Evolutionary conservation across 2,888 invertebrate species (phyloP), one percentile per base, ranked within the genome.

Genomic region (Alviniconcha strummeri): DNA sequence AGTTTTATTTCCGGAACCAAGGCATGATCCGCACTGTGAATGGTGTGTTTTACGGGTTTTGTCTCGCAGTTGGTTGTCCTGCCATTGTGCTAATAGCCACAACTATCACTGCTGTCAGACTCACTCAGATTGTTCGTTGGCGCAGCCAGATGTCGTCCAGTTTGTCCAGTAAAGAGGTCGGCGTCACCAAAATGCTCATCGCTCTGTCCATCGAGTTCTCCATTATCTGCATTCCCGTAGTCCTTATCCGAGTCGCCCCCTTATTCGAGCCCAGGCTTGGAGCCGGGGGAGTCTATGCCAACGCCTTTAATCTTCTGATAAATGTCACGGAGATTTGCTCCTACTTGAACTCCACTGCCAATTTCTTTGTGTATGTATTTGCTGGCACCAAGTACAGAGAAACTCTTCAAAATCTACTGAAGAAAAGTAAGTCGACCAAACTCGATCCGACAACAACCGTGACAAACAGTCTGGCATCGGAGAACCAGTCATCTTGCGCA

Each of bases 151-250:
- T 54, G 5, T 52, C 81, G 4, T 52, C 60, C 17, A 56, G 7
- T 60, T 36, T 72, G 17, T 75, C 74, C 60, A 74, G 54, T 36
- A 81, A 54, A 75, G 81, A 81, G n/a, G 36, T 75, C 17, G 81
- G n/a, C 13, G 19, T 81, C 15, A 81, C 74, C 15, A 81, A 81
- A 60, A 81, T 75, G 75, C 75, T 81, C 15, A 72, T 81, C 64
- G 60, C 19, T 57, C 57, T 75, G 17, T 81, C 81, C 36, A n/a
- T 75, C 2, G 81, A 75, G 54, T 81, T 81, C 64, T 52, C 75
- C 19, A 5, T 75, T 11, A 56, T 81, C n/a, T 75, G 75, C 6
- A 17, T 75, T 5, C 81, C 81, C 15, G 15, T 11, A 5, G 52
- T 81, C 6, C 5, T n/a, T 57, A 8, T 74, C 11, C 71, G 57